phyloP scores from a whole-genome alignment of 2,888 invertebrate species.

The Andrena bicolor region DNA sequence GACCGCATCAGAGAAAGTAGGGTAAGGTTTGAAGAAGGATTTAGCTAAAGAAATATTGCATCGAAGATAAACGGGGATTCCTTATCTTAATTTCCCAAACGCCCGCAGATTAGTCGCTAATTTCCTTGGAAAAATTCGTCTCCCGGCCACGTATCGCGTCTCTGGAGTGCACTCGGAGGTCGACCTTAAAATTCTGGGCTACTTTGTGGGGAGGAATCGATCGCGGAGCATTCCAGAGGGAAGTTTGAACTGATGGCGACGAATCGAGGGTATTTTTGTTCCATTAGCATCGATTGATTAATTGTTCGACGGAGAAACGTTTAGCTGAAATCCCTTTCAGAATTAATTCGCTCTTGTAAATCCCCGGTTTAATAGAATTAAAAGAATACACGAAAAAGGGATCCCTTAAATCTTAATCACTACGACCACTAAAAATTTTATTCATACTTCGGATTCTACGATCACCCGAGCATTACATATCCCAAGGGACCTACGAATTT shows the following conservation, averaged over 20 bases:
- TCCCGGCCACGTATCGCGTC: slow-evolving; percentile 30
- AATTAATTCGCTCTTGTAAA: neutral
- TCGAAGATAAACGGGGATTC: neutral
- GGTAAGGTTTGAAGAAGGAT: neutral
- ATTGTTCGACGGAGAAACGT: neutral
- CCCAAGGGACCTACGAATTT: too few species aligned
- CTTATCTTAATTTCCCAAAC: slow-evolving; percentile 13
- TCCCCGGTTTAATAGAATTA: too few species aligned
- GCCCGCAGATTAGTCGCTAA: slow-evolving; percentile 18
- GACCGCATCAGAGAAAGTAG: neutral
- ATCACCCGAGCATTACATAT: neutral
- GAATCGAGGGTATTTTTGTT: neutral
- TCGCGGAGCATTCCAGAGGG: neutral
- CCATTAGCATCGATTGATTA: neutral
- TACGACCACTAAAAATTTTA: neutral
- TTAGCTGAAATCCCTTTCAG: neutral
- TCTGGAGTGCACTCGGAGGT: slow-evolving; percentile 37
- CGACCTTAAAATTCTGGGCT: slow-evolving; percentile 50
- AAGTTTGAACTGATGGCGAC: neutral
- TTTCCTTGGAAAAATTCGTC: slow-evolving; percentile 16
- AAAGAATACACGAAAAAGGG: too few species aligned
- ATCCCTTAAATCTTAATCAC: neutral
- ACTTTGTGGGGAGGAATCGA: neutral
- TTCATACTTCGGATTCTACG: neutral
- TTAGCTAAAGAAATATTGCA: neutral